Conservation (phyloP, 2,888 invertebrate genomes). For the Nomada fabriciana region DNA sequence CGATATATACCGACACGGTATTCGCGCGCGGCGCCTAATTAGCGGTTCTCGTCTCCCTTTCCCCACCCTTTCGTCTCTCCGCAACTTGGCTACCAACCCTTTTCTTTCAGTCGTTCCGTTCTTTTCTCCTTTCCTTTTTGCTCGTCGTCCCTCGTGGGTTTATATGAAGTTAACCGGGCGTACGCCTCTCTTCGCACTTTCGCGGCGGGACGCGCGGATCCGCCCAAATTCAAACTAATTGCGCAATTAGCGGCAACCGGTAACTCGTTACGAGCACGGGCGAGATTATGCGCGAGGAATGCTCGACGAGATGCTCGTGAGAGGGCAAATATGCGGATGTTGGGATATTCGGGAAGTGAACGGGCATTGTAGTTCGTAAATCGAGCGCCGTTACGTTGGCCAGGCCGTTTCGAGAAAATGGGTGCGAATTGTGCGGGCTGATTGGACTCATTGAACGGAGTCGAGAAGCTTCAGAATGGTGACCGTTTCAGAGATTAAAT, state of each 20-base stretch:
- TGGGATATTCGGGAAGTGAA: neutral
- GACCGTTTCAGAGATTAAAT: too few species aligned
- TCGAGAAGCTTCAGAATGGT: too few species aligned
- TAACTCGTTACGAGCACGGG: conserved; percentile 59
- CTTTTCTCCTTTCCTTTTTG: conserved; percentile 25
- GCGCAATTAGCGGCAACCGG: conserved; percentile 62
- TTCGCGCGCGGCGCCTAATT: conserved; percentile 80
- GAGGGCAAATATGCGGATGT: conserved; percentile 28
- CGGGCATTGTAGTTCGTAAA: conserved; percentile 9
- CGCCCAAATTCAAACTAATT: conserved; percentile 71
- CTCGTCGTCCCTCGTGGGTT: neutral
- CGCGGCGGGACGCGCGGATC: conserved; percentile 51
- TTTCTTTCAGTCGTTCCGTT: conserved; percentile 35
- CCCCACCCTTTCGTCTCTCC: conserved; percentile 33
- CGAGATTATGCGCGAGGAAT: conserved; percentile 37
- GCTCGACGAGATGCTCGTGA: conserved; percentile 36
- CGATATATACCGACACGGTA: conserved; percentile 76
- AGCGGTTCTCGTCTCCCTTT: conserved; percentile 71
- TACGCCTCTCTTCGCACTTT: conserved; percentile 46
- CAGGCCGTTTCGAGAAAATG: neutral
- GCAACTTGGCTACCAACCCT: conserved; percentile 37
- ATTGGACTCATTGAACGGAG: neutral
- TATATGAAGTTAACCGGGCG: conserved; percentile 61
- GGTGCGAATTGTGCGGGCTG: neutral
- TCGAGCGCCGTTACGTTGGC: conserved; percentile 8